Base-by-base conservation (phyloP, 2,797 vertebrate species). In the Cirrhinus mrigala region DNA sequence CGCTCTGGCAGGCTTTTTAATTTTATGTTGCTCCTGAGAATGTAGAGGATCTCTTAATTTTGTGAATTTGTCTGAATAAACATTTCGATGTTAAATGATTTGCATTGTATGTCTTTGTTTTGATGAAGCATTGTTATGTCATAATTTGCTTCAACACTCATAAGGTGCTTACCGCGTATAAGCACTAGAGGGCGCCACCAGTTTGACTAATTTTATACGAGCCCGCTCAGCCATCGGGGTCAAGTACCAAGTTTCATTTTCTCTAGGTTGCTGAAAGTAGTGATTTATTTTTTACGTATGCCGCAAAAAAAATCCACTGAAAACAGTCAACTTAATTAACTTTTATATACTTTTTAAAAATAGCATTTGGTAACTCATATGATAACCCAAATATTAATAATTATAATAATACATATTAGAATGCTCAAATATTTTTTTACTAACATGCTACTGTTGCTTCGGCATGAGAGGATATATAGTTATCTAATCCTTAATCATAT, bases 31-130 rank as follows among this genome's bases (percentile, higher is more conserved):
- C 79, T 83, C 46, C 50, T 83, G 83, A 84, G 68, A 84, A 83
- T 81, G 37, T 87, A 81, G 40, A 85, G 6, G 58, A 62, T 69
- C 54, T 80, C 69, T 79, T 40, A 20, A 84, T 68, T 84, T 84
- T 86, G 79, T 85, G 70, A 71, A 84, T 73, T 62, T 77, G 87
- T 87, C 84, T 88, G 74, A 88, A 90, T 90, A 90, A 90, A 90
- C 69, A 56, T 84, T 69, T 81, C 46, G 48, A 75, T 66, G 74
- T 86, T 52, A 50, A 27, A 84, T 10, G 20, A 37, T 24, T 27
- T 10, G 3, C 56, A 22, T 20, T 46, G 40, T 56, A 3, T 71
- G 0, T 60, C 9, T 84, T 37, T 27, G 1, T 76, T 74, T 75
- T 62, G 2, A 3, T 37, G 3, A 18, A 54, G 4, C 27, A n/a